phyloP scores from a whole-genome alignment of 2,888 invertebrate species.

The Adineta ricciae region DNA sequence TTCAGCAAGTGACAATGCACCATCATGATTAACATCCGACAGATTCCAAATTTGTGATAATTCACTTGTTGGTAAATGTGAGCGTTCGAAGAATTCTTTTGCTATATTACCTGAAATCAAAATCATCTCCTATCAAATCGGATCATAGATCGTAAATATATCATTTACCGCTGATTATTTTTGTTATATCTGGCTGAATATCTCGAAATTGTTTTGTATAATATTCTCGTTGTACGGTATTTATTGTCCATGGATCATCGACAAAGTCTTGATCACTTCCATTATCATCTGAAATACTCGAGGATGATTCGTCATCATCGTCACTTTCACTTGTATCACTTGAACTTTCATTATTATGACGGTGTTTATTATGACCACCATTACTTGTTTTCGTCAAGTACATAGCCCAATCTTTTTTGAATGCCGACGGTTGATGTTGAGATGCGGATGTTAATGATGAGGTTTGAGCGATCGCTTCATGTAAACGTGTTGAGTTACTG shows the following conservation, averaged over 20 bases:
- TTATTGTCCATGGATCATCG: constrained; percentile 72
- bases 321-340: neutral
- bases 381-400: neutral
- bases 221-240: constrained; percentile 78
- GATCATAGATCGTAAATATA: neutral
- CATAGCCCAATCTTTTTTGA: constrained; percentile 12
- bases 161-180: constrained; percentile 43
- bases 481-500: neutral
- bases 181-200: constrained; percentile 61
- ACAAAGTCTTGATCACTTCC: neutral
- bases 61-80: constrained; percentile 77
- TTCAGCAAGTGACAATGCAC: constrained; percentile 79
- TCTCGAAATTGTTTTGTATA: constrained; percentile 80
- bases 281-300: neutral
- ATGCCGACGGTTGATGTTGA: neutral
- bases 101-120: constrained; percentile 66
- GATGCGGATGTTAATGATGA: neutral
- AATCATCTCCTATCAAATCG: too few relatives aligned
- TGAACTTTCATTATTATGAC: neutral
- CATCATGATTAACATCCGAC: constrained; percentile 84
- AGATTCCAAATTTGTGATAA: constrained; percentile 85
- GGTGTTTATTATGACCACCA: neutral
- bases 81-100: constrained; percentile 89
- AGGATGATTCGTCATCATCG: constrained; percentile 5
- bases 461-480: neutral